Conservation (phyloP, 2,888 invertebrate genomes). For the Crocallis elinguaria region DNA sequence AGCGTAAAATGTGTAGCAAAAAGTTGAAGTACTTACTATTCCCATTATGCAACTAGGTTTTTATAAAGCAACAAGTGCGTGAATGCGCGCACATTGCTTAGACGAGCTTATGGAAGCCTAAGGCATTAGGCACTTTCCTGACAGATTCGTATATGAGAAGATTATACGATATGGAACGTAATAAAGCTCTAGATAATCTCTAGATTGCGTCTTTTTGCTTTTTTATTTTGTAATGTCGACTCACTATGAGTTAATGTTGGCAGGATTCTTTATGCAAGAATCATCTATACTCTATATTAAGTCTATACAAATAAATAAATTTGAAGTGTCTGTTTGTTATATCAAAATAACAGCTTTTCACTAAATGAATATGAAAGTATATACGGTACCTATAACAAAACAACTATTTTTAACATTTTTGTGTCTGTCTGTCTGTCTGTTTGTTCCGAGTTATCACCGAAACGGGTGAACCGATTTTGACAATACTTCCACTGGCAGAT, state of each 20-base stretch:
- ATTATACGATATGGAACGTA: slow-evolving; percentile 25
- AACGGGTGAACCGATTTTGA: too few species aligned
- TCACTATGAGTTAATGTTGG: neutral
- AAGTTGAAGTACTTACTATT: slow-evolving; percentile 5
- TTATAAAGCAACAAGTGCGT: slow-evolving; percentile 6
- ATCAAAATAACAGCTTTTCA: neutral
- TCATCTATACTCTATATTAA: too few species aligned
- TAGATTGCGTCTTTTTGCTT: slow-evolving; percentile 9
- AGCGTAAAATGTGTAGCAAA: slow-evolving; percentile 3
- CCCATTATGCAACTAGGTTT: slow-evolving; percentile 1
- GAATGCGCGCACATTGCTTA: slow-evolving; percentile 8
- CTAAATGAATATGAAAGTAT: too few species aligned
- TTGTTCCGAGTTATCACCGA: too few species aligned
- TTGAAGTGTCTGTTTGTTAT: neutral
- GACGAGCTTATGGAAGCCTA: slow-evolving; percentile 18
- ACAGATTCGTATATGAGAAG: slow-evolving; percentile 27
- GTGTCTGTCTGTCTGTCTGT: too few species aligned
- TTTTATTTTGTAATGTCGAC: neutral
- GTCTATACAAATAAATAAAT: neutral
- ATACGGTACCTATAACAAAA: too few species aligned
- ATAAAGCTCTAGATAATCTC: slow-evolving; percentile 20
- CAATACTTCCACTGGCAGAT: too few species aligned
- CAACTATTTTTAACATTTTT: too few species aligned
- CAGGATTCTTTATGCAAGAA: too few species aligned
- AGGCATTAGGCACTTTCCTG: slow-evolving; percentile 25